Percentiles rank a stretch among this genome's conserved stretches.
These are phyloP conservation scores for Rhyzopertha dominica DNA, from an alignment of 1,140 invertebrate genomes.

Conservation along the genomic window DNA sequence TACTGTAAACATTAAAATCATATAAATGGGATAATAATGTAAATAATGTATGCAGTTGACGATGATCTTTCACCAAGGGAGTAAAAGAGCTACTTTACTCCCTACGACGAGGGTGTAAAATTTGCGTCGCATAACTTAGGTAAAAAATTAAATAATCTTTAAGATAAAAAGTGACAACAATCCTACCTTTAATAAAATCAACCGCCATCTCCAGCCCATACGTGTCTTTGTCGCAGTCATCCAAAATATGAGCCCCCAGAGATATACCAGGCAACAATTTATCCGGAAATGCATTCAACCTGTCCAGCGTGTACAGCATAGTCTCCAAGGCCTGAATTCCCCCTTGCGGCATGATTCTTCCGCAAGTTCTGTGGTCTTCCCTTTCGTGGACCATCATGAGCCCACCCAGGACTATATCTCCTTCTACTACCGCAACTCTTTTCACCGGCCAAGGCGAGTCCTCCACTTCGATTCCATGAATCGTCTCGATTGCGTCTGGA, in stretches of 20 bases:
- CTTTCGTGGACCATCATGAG: slow-evolving; percentile 92
- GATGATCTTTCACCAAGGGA: too few relatives aligned
- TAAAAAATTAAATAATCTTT: too few relatives aligned
- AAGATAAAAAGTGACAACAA: too few relatives aligned
- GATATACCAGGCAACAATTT: slow-evolving; percentile 62
- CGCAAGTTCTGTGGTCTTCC: slow-evolving; percentile 73
- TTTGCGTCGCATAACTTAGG: too few relatives aligned
- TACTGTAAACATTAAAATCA: too few relatives aligned
- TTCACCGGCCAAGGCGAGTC: slow-evolving; percentile 73
- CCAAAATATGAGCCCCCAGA: slow-evolving; percentile 77
- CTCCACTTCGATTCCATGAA: slow-evolving; percentile 6
- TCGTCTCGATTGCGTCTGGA: not conserved
- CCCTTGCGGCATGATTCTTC: slow-evolving; percentile 84
- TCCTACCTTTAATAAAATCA: slow-evolving; percentile 88
- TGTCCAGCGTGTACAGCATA: slow-evolving; percentile 82
- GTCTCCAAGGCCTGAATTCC: slow-evolving; percentile 79
- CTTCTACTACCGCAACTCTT: slow-evolving; percentile 77
- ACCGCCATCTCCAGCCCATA: slow-evolving; percentile 89
- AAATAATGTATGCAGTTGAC: too few relatives aligned
- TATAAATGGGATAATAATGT: too few relatives aligned
- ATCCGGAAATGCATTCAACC: slow-evolving; percentile 58
- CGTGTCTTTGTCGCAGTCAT: slow-evolving; percentile 89
- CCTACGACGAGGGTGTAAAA: too few relatives aligned
- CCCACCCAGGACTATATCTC: slow-evolving; percentile 78
- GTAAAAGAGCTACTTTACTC: too few relatives aligned